These are phyloP conservation scores for Furnarius figulus DNA, from an alignment of 2,113 vertebrate genomes.

Conservation along the genomic window DNA sequence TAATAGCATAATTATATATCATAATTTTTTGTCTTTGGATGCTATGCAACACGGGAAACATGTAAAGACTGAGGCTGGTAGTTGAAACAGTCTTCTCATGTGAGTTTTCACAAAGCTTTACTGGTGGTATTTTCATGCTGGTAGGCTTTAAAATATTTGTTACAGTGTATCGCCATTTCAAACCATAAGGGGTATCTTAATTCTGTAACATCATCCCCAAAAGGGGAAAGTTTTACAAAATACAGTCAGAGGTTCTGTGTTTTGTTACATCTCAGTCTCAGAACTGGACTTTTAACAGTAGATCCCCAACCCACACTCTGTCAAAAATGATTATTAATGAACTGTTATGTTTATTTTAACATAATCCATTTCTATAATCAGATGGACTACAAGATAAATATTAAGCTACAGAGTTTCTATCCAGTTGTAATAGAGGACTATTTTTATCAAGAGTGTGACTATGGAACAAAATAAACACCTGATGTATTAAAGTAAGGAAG, in stretches of 20 bases:
- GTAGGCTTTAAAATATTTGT: neutral
- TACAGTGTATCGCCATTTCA: neutral
- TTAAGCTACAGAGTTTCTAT: neutral
- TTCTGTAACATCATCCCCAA: neutral
- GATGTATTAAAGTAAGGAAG: neutral
- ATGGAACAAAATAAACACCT: neutral
- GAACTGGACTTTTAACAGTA: neutral
- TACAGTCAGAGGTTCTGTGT: neutral
- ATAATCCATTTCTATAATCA: neutral
- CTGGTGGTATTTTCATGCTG: neutral
- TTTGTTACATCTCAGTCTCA: neutral
- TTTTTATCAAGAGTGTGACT: neutral
- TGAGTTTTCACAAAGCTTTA: neutral
- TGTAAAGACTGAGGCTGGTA: neutral
- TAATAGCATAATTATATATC: neutral
- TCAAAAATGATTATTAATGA: neutral
- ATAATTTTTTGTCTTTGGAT: neutral
- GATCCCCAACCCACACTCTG: too few relatives aligned
- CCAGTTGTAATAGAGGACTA: neutral
- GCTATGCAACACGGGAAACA: rapidly evolving
- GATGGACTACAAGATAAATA: neutral
- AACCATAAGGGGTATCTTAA: neutral
- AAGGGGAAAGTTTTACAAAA: neutral
- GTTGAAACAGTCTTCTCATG: neutral
- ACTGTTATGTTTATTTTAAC: neutral